These are phyloP conservation scores for Drosophila setifemur DNA, from an alignment of 1,140 invertebrate genomes.

Conservation along the genomic window DNA sequence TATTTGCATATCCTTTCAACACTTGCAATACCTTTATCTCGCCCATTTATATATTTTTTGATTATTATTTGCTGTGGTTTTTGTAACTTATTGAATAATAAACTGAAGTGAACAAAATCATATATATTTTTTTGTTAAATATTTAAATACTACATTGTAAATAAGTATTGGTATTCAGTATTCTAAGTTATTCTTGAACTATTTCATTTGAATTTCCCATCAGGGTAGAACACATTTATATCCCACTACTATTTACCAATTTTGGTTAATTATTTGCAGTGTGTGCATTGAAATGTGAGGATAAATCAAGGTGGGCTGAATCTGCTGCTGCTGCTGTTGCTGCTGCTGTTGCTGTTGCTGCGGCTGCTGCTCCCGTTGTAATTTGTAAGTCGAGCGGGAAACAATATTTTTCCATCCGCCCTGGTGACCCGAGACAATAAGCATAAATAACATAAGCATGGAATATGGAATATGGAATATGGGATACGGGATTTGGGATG, in stretches of 20 bases:
- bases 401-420: slow-evolving; percentile 38
- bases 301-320: slow-evolving; percentile 68
- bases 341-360: neutral
- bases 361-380: slow-evolving; percentile 35
- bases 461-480: slow-evolving; percentile 47
- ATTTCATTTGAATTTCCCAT: neutral
- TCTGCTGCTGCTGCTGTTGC: neutral
- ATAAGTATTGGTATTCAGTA: no score
- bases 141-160: no score
- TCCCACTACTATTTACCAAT: neutral
- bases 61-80: no score
- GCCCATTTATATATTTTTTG: no score
- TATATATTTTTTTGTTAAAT: neutral
- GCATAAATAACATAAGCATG: slow-evolving; percentile 65
- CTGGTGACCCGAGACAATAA: slow-evolving; percentile 58
- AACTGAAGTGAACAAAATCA: no score
- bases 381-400: slow-evolving; percentile 65
- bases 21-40: no score
- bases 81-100: no score
- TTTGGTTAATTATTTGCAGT: slow-evolving; percentile 6
- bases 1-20: no score
- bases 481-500: slow-evolving; percentile 27
- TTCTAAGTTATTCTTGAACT: no score
- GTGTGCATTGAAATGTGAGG: slow-evolving; percentile 48
- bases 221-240: no score